Base-by-base conservation (phyloP, 2,113 vertebrate genomes). In the Lepisosteus oculatus region DNA sequence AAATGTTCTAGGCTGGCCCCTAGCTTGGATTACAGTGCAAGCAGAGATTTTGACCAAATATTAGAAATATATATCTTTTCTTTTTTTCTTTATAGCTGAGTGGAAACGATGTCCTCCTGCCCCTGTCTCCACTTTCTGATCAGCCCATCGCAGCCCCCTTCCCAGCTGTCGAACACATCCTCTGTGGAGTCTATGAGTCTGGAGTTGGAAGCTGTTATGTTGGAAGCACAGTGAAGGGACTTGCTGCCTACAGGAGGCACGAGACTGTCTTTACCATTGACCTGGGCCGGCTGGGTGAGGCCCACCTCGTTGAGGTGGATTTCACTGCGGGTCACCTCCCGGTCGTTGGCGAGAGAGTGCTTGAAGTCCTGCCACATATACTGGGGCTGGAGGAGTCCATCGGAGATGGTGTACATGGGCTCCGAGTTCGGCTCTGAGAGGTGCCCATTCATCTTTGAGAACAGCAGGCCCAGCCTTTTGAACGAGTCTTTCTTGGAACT, bases 211-310 rank as follows among this genome's bases (percentile, higher is more conserved):
- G 95, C 94, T 44, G 94, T 95, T 84, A 96, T 95, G 88, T 91
- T 94, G 92, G 96, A 95, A 91, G 91, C 90, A 89, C 95, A 97
- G 92, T 96, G 95, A 87, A 98, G 94, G 78, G 96, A 96, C 86
- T 94, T 94, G 89, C 93, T 92, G 86, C 93, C 92, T 80, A 93
- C 90, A 45, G 94, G 86, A 76, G 94, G 86, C 77, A 93, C 90
- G 71, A 95, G 92, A 56, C 87, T 91, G 84, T 93, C 95, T 79
- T 91, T 90, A 77, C 92, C 93, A 6, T 90, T 86, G 1, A 87
- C 90, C 78, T 86, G 84, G 3, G 67, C 72, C 70, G 85, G 85
- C 79, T 87, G 88, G 17, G 84, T 89, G 79, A 88, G 89, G 81
- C 92, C 94, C 79, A 96, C 91, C 87, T 94, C 93, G 86, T 94